Evolutionary conservation across 2,113 vertebrate species (phyloP).

Genomic region (Nyctibius bracteatus): DNA sequence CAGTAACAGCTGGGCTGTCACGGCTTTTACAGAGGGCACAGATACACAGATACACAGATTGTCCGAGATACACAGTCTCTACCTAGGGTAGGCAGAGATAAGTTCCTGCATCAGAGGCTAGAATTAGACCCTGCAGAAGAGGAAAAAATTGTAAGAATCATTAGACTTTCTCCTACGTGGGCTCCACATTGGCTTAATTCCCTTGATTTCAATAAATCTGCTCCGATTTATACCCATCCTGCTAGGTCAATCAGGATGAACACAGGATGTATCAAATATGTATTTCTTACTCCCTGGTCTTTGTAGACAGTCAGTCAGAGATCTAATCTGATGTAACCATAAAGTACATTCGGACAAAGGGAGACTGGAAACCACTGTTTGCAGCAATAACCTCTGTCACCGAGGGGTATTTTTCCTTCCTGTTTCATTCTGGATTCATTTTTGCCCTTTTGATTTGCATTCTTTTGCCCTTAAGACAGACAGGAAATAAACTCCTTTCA

Average conservation of each 20-base stretch:
- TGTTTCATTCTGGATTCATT: background rate
- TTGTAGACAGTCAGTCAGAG: background rate
- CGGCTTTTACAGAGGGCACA: background rate
- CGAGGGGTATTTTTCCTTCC: background rate
- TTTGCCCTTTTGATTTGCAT: background rate
- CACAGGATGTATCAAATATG: background rate
- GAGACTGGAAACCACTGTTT: background rate
- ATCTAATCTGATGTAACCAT: background rate
- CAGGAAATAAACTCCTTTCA: slow-evolving; percentile 1
- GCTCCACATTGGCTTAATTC: background rate
- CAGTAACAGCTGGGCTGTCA: background rate
- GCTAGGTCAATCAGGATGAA: background rate
- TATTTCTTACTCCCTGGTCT: background rate
- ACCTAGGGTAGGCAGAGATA: background rate
- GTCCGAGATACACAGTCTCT: background rate
- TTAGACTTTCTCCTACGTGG: background rate
- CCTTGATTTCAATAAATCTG: background rate
- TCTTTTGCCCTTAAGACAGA: background rate
- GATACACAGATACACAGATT: too few relatives aligned
- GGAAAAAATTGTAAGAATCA: background rate
- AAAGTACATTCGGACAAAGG: background rate
- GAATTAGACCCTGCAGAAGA: background rate
- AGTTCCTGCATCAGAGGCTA: background rate
- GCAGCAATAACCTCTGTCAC: background rate
- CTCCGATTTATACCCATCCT: background rate